Base-by-base conservation (phyloP, 2,797 vertebrate genomes). In the Centropyge bicolor region DNA sequence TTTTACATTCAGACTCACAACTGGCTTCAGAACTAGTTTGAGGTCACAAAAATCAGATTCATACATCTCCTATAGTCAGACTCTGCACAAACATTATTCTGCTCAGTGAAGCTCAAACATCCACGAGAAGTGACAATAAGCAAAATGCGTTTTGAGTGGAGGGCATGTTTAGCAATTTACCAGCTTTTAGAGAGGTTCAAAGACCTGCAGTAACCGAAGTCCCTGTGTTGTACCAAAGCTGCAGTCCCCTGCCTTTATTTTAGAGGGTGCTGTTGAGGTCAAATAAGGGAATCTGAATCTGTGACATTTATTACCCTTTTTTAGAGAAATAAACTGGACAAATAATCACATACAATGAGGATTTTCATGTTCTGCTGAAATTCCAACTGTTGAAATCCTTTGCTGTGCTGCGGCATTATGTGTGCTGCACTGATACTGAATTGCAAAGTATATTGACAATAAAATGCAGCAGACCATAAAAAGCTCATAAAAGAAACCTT, bases 221-320 rank as follows among this genome's bases (percentile, higher is more conserved):
- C 8, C 40, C 24, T 0, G 16, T 68, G 14, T 38, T 64, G 5
- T n/a, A 52, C 56, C 13, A 35, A 22, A 59, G 16, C 52, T 83
- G 82, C 40, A 89, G 5, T 76, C 13, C 68, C 52, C 43, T 3
- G 13, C 6, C 14, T 79, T 46, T 74, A 36, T 76, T 70, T 35
- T 27, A 86, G 86, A 79, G 85, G 89, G 74, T 11, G 62, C 63
- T 78, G 59, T 24, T 84, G 69, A 78, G 19, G 24, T 74, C 76
- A 75, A 52, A 70, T 13, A 14, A 73, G 2, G 12, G 45, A 70
- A 46, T 22, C 48, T 74, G 68, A 22, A 52, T 40, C 27, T 22
- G 35, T 46, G 43, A 78, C 5, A 22, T 46, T 70, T 40, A 13
- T 60, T 46, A 61, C 40, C 46, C 45, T 8, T 57, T 31, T 66